Evolutionary conservation across 2,113 vertebrate species (phyloP).

Genomic region (Dipodomys stephensi): DNA sequence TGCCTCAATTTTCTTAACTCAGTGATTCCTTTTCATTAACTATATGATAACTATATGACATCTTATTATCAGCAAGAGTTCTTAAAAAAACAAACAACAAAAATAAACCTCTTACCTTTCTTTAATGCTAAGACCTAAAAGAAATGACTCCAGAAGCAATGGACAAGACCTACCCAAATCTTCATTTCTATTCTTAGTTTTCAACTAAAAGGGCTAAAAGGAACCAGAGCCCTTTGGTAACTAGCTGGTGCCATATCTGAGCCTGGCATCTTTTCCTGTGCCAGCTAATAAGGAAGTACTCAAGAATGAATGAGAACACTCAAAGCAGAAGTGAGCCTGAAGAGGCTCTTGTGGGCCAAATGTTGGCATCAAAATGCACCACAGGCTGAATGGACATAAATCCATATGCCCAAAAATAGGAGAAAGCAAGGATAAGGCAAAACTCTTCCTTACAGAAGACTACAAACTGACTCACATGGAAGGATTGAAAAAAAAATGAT

Average conservation of each 20-base stretch:
- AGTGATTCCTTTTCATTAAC: not conserved
- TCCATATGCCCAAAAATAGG: not conserved
- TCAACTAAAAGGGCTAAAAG: not conserved
- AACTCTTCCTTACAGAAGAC: constrained; percentile 5
- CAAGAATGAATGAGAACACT: not conserved
- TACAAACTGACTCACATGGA: not conserved
- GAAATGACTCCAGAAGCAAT: not conserved
- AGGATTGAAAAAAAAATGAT: not conserved
- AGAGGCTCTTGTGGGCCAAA: not conserved
- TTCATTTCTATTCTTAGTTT: not conserved
- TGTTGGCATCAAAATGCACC: not conserved
- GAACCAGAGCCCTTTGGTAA: not conserved
- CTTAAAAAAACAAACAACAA: not conserved
- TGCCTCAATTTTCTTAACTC: not conserved
- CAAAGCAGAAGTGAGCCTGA: not conserved
- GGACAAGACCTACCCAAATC: not conserved
- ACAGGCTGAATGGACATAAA: not conserved
- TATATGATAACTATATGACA: not conserved
- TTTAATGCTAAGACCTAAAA: not conserved
- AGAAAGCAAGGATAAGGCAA: not conserved
- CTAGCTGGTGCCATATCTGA: not conserved
- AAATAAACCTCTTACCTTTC: not conserved
- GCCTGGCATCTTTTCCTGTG: not conserved
- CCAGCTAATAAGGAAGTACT: not conserved
- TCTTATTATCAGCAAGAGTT: not conserved